These are phyloP conservation scores for Pao palembangensis DNA, from an alignment of 2,113 vertebrate genomes.

Conservation along the genomic window DNA sequence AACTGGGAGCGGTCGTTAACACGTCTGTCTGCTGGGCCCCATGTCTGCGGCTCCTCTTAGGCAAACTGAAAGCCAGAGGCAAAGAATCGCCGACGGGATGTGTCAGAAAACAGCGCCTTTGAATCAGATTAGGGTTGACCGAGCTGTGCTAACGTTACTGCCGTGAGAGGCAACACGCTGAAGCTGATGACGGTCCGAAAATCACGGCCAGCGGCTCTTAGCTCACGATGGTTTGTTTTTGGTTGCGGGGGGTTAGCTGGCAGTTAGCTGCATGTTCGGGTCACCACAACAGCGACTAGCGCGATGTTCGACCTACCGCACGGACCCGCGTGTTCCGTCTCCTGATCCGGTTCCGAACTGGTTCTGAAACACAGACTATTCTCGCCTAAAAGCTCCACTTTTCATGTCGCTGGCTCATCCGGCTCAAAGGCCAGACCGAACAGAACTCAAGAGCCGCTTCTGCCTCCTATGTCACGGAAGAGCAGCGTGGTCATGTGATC, in stretches of 20 bases:
- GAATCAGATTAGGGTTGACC: slow-evolving; percentile 8
- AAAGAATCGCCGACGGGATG: too few species aligned
- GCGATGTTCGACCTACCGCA: slow-evolving; percentile 14
- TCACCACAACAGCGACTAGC: too few species aligned
- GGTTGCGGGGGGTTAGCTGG: neutral
- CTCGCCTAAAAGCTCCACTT: slow-evolving; percentile 12
- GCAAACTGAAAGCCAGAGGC: too few species aligned
- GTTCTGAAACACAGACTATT: neutral
- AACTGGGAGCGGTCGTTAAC: too few species aligned
- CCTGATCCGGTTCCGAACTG: neutral
- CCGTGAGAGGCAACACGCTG: too few species aligned
- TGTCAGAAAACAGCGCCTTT: neutral
- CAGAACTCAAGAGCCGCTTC: neutral
- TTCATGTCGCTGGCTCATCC: slow-evolving; percentile 16
- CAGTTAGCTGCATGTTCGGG: too few species aligned
- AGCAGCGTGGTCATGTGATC: slow-evolving; percentile 40
- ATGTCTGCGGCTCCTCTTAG: too few species aligned
- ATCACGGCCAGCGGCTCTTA: too few species aligned
- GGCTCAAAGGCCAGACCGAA: neutral
- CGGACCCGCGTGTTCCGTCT: neutral
- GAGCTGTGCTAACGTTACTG: neutral
- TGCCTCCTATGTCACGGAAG: neutral
- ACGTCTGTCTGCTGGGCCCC: too few species aligned
- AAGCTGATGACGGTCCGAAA: too few species aligned
- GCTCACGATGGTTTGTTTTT: too few species aligned